phyloP scores from a whole-genome alignment of 2,113 vertebrate genomes.

The Sinocyclocheilus anshuiensis region DNA sequence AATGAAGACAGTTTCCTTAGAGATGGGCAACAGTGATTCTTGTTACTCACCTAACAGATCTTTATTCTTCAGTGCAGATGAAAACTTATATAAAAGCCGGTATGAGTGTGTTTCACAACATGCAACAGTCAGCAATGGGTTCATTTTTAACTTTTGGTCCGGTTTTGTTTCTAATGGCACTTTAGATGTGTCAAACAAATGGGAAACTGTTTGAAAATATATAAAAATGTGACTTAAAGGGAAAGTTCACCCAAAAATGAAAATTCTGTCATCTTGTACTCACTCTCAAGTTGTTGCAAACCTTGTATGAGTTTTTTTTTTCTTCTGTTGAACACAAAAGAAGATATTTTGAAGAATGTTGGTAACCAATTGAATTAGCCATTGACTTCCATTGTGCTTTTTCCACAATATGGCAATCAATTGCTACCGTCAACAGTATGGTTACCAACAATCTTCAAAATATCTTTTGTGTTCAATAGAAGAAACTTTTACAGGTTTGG shows the following conservation, averaged over 20 bases:
- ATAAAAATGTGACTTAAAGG: neutral
- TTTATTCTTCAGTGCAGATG: neutral
- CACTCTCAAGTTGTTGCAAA: neutral
- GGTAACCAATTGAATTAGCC: neutral
- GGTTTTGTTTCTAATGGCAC: neutral
- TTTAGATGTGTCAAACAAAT: too few relatives aligned
- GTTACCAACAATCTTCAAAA: neutral
- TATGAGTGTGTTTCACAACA: neutral
- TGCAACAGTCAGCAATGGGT: neutral
- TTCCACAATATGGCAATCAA: too few relatives aligned
- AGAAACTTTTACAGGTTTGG: neutral
- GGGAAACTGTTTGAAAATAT: neutral
- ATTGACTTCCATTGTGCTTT: neutral
- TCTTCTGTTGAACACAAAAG: neutral
- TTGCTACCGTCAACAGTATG: neutral
- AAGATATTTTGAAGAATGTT: neutral
- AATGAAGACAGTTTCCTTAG: slow-evolving; percentile 49
- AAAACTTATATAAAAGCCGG: neutral
- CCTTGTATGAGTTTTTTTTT: neutral
- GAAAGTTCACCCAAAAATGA: neutral
- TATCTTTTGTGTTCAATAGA: neutral
- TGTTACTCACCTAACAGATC: slow-evolving; percentile 22
- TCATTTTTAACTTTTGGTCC: neutral
- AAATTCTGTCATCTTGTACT: neutral
- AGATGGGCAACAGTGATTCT: slow-evolving; percentile 7